These are phyloP conservation scores for Agrotis puta DNA, from an alignment of 2,888 invertebrate species.

Conservation along the genomic window DNA sequence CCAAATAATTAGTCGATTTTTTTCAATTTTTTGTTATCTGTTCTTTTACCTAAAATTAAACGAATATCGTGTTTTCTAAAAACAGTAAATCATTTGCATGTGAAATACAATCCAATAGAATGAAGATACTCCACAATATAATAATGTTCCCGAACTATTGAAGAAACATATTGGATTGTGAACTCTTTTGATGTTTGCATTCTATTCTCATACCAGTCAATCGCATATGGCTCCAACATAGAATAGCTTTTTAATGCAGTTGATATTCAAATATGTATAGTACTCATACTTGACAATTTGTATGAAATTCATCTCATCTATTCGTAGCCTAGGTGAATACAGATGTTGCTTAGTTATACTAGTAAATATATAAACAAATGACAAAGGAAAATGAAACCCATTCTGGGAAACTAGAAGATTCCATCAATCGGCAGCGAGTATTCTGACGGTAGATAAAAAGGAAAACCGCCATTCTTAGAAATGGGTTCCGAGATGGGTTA, in stretches of 20 bases:
- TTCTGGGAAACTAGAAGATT: slow-evolving; percentile 64
- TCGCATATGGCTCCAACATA: slow-evolving; percentile 46
- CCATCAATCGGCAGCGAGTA: slow-evolving; percentile 67
- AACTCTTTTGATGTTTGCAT: slow-evolving; percentile 57
- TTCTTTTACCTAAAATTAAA: neutral
- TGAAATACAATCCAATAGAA: slow-evolving; percentile 11
- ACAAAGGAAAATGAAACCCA: slow-evolving; percentile 53
- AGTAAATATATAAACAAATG: slow-evolving; percentile 37
- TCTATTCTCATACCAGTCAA: slow-evolving; percentile 62
- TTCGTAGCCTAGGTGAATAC: neutral
- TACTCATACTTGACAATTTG: slow-evolving; percentile 14
- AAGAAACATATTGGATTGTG: slow-evolving; percentile 62
- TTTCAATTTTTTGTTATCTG: neutral
- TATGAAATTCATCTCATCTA: slow-evolving; percentile 6
- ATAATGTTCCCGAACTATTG: slow-evolving; percentile 42
- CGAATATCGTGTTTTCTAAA: neutral
- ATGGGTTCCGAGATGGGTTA: slow-evolving; percentile 65
- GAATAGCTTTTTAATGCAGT: slow-evolving; percentile 52
- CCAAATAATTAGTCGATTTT: slow-evolving; percentile 8
- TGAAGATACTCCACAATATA: slow-evolving; percentile 25
- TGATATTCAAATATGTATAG: slow-evolving; percentile 26
- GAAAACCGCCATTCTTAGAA: slow-evolving; percentile 68
- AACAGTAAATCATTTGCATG: neutral
- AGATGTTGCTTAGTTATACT: neutral
- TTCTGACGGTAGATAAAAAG: slow-evolving; percentile 67